Conservation (phyloP, 1,140 invertebrate genomes). For the Formica selysi region DNA sequence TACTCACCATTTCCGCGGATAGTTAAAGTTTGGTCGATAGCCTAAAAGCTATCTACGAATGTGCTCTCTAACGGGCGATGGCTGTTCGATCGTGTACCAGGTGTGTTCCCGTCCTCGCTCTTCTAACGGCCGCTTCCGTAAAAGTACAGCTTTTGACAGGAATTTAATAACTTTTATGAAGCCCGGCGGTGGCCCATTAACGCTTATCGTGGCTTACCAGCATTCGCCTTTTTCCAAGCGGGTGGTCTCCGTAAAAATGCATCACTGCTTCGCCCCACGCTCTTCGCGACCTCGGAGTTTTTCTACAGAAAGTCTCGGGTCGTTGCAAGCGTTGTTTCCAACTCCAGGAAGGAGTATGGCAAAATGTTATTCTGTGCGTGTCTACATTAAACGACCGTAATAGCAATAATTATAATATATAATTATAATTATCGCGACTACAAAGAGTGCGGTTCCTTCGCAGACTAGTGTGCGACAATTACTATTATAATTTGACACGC, state of each 20-base stretch:
- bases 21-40: constrained; percentile 66
- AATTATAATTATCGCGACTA: neutral
- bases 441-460: constrained; percentile 18
- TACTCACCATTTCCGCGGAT: constrained; percentile 38
- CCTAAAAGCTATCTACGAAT: constrained; percentile 62
- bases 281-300: neutral
- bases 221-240: constrained; percentile 25
- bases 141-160: constrained; percentile 60
- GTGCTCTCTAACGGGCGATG: neutral
- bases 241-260: constrained; percentile 39
- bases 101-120: constrained; percentile 10
- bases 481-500: neutral
- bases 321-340: neutral
- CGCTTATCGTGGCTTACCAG: constrained; percentile 52
- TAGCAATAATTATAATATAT: constrained; percentile 46
- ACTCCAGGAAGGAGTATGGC: neutral
- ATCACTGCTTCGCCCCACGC: constrained; percentile 5
- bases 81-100: constrained; percentile 29
- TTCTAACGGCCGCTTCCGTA: constrained; percentile 27
- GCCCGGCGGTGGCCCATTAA: constrained; percentile 48
- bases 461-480: neutral
- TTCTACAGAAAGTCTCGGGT: constrained; percentile 3
- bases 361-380: neutral
- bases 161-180: constrained; percentile 67
- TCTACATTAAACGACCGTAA: constrained; percentile 24